Evolutionary conservation across 2,113 vertebrate genomes (phyloP).

Genomic region (Pseudopodoces humilis): DNA sequence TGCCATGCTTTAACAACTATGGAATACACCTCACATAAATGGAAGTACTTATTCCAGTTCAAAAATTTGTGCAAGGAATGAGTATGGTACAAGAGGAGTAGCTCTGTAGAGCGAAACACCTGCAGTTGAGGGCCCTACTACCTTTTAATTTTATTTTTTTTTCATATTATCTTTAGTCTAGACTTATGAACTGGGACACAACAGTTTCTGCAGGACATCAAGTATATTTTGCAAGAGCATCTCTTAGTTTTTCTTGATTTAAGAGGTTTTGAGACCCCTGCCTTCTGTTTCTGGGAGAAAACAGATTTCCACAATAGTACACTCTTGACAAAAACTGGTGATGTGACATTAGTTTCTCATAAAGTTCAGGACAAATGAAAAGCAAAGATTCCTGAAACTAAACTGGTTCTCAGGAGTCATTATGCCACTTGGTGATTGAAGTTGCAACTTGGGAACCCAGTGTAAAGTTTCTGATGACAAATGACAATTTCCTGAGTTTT

Average conservation of each 20-base stretch:
- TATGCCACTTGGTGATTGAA: not conserved
- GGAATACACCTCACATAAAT: not conserved
- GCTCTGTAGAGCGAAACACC: not conserved
- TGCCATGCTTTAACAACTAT: not conserved
- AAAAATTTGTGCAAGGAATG: not conserved
- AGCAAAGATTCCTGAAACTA: not conserved
- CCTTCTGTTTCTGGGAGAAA: not conserved
- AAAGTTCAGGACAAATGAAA: not conserved
- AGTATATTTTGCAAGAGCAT: not conserved
- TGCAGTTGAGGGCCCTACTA: not conserved
- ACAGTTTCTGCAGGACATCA: not conserved
- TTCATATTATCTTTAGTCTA: not conserved
- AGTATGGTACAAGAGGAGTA: not conserved
- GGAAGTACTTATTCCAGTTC: not conserved
- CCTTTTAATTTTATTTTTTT: not conserved
- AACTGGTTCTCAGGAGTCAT: not conserved
- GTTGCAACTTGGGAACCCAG: not conserved
- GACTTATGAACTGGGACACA: not conserved
- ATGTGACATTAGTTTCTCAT: not conserved
- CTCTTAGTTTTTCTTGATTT: not conserved
- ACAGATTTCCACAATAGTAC: not conserved
- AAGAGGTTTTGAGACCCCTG: not conserved
- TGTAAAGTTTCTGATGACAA: not conserved
- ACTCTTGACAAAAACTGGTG: not conserved
- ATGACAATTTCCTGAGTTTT: not conserved